These are phyloP conservation scores for Candidula unifasciata DNA, from an alignment of 2,888 invertebrate genomes.

Conservation along the genomic window DNA sequence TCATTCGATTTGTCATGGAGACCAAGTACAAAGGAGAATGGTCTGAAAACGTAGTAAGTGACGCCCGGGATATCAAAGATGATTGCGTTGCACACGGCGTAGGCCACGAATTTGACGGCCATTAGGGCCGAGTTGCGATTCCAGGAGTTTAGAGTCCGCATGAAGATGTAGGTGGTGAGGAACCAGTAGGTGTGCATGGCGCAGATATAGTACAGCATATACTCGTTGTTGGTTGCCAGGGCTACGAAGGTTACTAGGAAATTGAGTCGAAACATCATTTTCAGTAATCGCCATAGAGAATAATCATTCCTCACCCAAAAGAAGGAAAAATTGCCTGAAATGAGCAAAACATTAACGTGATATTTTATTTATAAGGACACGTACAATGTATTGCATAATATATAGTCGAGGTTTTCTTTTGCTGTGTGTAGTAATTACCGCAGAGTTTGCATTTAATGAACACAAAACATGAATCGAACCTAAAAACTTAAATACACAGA, in stretches of 20 bases:
- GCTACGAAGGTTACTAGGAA: conserved; percentile 67
- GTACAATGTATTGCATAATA: background rate
- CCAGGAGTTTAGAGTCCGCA: conserved; percentile 63
- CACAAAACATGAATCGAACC: too few species aligned
- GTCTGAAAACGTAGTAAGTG: conserved; percentile 60
- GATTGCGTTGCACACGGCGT: conserved; percentile 61
- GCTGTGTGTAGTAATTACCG: too few species aligned
- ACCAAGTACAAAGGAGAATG: conserved; percentile 62
- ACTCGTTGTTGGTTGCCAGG: conserved; percentile 65
- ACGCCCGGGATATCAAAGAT: conserved; percentile 67
- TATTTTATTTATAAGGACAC: background rate
- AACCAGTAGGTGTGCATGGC: conserved; percentile 75
- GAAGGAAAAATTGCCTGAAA: conserved; percentile 72
- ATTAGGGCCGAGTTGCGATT: conserved; percentile 64
- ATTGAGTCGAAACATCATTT: conserved; percentile 73
- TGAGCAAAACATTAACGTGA: conserved; percentile 3
- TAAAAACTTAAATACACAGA: too few species aligned
- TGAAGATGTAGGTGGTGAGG: conserved; percentile 66
- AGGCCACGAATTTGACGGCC: conserved; percentile 64
- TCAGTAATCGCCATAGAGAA: conserved; percentile 66
- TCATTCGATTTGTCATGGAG: conserved; percentile 57
- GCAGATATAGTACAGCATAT: conserved; percentile 73
- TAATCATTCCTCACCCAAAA: conserved; percentile 70
- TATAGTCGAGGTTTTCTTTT: too few species aligned
- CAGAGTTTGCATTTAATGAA: too few species aligned